phyloP scores from a whole-genome alignment of 2,888 invertebrate genomes.

The Eucriotettix oculatus region DNA sequence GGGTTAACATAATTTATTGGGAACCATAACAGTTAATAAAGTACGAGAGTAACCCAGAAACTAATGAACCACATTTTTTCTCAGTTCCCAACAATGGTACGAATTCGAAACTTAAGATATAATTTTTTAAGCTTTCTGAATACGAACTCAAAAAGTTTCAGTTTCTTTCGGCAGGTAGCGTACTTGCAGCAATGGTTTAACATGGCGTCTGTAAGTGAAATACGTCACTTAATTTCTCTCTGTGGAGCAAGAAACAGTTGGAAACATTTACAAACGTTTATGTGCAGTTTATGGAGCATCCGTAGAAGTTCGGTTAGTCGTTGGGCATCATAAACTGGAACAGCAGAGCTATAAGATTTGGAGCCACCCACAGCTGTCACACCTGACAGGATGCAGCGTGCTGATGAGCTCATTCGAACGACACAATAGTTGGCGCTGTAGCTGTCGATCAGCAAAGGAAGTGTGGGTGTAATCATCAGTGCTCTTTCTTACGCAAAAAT shows the following conservation, averaged over 20 bases:
- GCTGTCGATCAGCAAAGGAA: not conserved
- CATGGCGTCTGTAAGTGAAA: no score
- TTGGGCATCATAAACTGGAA: not conserved
- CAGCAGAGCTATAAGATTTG: not conserved
- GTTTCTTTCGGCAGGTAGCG: not conserved
- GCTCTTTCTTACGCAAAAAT: not conserved
- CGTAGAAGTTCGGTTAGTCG: not conserved
- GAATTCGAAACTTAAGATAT: no score
- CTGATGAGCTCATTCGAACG: not conserved
- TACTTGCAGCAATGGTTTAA: not conserved
- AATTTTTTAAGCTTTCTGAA: not conserved
- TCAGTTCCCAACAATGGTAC: no score
- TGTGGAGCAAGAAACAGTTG: no score
- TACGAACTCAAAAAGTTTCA: not conserved
- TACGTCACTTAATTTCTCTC: no score
- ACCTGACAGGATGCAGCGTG: not conserved
- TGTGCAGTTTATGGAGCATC: not conserved
- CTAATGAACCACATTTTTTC: no score
- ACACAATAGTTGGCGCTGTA: not conserved
- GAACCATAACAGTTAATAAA: no score
- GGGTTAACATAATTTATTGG: no score
- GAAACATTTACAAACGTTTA: no score
- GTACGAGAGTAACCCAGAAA: no score
- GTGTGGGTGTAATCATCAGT: no score
- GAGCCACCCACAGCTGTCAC: no score